Conservation (phyloP, 1,140 invertebrate genomes). For the Goniozus legneri region DNA sequence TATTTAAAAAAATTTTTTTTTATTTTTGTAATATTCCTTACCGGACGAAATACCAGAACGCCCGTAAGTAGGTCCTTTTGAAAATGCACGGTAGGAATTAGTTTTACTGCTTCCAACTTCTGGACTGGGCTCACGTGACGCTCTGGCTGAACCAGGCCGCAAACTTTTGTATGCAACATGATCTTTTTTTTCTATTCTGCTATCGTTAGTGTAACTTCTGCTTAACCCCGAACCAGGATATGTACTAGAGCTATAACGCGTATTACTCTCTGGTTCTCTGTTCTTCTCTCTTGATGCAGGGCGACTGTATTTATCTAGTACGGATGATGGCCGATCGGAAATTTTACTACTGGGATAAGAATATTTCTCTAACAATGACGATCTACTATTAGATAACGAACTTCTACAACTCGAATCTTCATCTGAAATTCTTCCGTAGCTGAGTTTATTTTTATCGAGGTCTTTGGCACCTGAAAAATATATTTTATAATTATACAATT, state of each 20-base stretch:
- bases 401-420: constrained; percentile 41
- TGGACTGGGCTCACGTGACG: constrained; percentile 43
- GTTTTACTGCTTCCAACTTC: constrained; percentile 36
- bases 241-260: constrained; percentile 38
- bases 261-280: constrained; percentile 37
- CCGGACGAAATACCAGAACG: constrained; percentile 28
- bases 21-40: too few species aligned
- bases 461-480: constrained; percentile 34
- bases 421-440: constrained; percentile 27
- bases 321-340: constrained; percentile 38
- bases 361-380: constrained; percentile 45
- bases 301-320: constrained; percentile 43
- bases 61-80: constrained; percentile 33
- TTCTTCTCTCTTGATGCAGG: constrained; percentile 37
- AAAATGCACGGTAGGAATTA: constrained; percentile 34
- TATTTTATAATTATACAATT: too few species aligned
- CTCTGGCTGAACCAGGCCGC: constrained; percentile 31
- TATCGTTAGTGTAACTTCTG: constrained; percentile 33
- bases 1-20: too few species aligned
- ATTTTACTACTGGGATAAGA: constrained; percentile 33
- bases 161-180: constrained; percentile 32
- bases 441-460: constrained; percentile 37
- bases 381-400: constrained; percentile 34
- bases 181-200: constrained; percentile 38
- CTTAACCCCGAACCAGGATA: constrained; percentile 35